Evolutionary conservation across 2,113 vertebrate species (phyloP), one percentile per base, ranked within the genome.

Genomic region (Podilymbus podiceps): DNA sequence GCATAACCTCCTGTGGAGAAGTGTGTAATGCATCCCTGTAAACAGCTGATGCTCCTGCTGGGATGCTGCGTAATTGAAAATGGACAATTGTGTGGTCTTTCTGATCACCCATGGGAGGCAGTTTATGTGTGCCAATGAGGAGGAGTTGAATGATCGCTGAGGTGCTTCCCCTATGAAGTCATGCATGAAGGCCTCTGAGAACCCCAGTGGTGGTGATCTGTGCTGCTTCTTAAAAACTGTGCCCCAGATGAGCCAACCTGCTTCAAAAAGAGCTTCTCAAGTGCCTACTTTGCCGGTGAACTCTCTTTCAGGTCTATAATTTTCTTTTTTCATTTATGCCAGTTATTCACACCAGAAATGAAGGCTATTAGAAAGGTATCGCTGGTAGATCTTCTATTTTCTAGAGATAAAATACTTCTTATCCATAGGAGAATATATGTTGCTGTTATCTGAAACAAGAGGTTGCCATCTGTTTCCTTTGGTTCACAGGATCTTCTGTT

Each of bases 321-420:
- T 90, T 92, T 95, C 33, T 75, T 75, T 97, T 96, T 89, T 72
- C 66, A 33, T 78, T 87, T 85, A 63, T 81, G 60, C 81, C 95
- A 95, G 95, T 90, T 97, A 68, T 67, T 96, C 71, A 87, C 81
- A 84, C 73, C 94, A 86, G 87, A 89, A 88, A 60, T 69, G 35
- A 92, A 97, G 89, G 53, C 85, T 92, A 49, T 93, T 93, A 72
- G 59, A 91, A 94, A 60, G 18, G 38, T 93, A 95, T 94, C 72
- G 35, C 83, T 90, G 90, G 58, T 91, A 95, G 86, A 76, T 95
- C 76, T 89, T 73, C 79, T 67, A 25, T 86, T 80, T 97, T 95
- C n/a, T 52, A 91, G 91, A 93, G 94, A 81, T 88, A 90, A 94
- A 96, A 88, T 88, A 16, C 58, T 89, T 77, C n/a, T 79, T 92